A percentile compares a stretch with the other conserved stretches of the same genome.
These are phyloP conservation scores for Peromyscus nudipes DNA, from an alignment of 2,797 vertebrate genomes.

Conservation along the genomic window DNA sequence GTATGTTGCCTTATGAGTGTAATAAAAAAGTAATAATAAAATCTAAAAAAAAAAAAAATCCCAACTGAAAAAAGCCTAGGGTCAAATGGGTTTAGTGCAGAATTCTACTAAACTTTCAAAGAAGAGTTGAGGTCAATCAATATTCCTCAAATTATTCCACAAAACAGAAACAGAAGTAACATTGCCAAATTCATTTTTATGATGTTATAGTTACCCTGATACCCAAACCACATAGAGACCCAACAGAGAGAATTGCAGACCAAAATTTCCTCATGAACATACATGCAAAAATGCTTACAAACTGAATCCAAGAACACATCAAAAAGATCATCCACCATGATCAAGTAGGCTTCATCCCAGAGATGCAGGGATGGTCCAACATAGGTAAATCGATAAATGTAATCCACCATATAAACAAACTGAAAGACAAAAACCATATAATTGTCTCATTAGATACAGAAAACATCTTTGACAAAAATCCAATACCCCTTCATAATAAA, in stretches of 20 bases:
- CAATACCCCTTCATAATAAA: not conserved
- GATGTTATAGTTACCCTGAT: not conserved
- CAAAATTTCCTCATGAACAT: not conserved
- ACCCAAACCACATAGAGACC: not conserved
- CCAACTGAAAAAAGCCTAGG: not conserved
- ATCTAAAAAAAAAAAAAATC: not conserved
- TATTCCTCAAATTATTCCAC: not conserved
- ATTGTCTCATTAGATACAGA: not conserved
- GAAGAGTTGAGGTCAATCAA: not conserved
- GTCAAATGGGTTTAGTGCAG: not conserved
- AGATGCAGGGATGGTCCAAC: not conserved
- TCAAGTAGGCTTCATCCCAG: not conserved
- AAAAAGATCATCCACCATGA: not conserved
- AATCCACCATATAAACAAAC: not conserved
- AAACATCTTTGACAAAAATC: not conserved
- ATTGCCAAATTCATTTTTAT: not conserved
- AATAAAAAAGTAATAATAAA: slow-evolving; percentile 19
- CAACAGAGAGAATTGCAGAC: not conserved
- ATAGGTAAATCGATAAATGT: not conserved
- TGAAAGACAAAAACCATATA: not conserved
- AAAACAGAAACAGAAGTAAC: not conserved
- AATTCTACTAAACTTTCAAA: not conserved
- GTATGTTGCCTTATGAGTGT: not conserved
- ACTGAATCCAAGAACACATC: not conserved
- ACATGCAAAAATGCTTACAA: not conserved